Evolutionary conservation across 2,113 vertebrate species (phyloP), one percentile per base, ranked within the genome.

Genomic region (Aspiorhynchus laticeps): DNA sequence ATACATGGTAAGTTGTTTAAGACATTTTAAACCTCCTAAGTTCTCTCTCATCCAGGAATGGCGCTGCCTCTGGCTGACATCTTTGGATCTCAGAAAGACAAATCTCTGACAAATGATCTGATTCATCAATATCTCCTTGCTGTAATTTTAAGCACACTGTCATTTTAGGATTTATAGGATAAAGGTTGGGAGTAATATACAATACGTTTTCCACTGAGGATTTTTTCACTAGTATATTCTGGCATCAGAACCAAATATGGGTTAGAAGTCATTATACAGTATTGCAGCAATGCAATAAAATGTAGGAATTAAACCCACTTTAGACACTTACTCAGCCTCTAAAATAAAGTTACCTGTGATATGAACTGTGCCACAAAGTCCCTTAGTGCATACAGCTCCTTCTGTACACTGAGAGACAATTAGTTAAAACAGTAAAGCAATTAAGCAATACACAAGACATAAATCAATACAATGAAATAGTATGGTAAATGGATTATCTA

Each of bases 21-120:
- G n/a, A n/a, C n/a, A n/a, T n/a, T n/a, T 79, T 59, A 79, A 79
- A 79, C 51, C 19, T n/a, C 31, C n/a, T n/a, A n/a, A 14, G 77
- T 7, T 48, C 46, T 48, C 0, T 21, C 77, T 36, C 11, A 24
- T 2, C 11, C 2, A 79, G 51, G 51, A 79, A 59, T 38, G 31
- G 2, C 0, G 5, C 10, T 24, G 9, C 3, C 17, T 78, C 76
- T 78, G 8, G 48, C 17, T 53, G 76, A 78, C 8, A 21, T 53
- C 76, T 24, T 78, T 53, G 46, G 51, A 17, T 53, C 28, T 78
- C 76, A 33, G 76, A 21, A 56, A 24, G 48, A 1, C 6, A 4
- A 78, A 7, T 78, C 28, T 28, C 74, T 28, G 12, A 28, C 1
- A 28, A 4, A 28, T n/a, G n/a, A n/a, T 56, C 17, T 56, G 76